Conservation (phyloP, 2,888 invertebrate genomes). For the Calameuta filiformis region DNA sequence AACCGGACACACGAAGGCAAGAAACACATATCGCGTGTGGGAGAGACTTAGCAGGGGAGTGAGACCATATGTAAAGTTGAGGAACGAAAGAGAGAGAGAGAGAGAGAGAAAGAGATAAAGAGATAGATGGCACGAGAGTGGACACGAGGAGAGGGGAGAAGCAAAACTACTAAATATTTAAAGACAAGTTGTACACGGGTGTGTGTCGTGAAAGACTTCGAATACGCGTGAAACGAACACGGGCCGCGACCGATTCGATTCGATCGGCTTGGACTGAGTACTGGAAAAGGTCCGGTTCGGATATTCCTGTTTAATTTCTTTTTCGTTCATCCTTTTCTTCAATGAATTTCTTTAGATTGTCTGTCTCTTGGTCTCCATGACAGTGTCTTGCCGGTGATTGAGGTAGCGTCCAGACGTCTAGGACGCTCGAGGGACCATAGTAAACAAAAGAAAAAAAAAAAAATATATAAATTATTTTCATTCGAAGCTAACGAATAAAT, state of each 20-base stretch:
- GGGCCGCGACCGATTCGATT: conserved; percentile 6
- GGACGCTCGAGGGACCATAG: background rate
- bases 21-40: background rate
- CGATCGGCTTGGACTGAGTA: background rate
- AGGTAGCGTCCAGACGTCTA: background rate
- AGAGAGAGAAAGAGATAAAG: conserved; percentile 19
- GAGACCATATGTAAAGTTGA: conserved; percentile 11
- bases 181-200: background rate
- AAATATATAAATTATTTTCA: background rate
- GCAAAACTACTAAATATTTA: conserved; percentile 6
- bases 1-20: conserved; percentile 43
- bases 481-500: background rate
- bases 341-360: background rate
- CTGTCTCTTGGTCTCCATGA: background rate
- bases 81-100: conserved; percentile 24
- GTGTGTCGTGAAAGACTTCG: background rate
- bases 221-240: conserved; percentile 2
- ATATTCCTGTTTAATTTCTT: background rate
- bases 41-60: conserved; percentile 22
- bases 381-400: background rate
- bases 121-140: background rate
- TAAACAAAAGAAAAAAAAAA: background rate
- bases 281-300: conserved; percentile 1
- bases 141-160: background rate
- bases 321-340: background rate